Conservation (phyloP, 2,113 vertebrate genomes). For the Otus sunia region DNA sequence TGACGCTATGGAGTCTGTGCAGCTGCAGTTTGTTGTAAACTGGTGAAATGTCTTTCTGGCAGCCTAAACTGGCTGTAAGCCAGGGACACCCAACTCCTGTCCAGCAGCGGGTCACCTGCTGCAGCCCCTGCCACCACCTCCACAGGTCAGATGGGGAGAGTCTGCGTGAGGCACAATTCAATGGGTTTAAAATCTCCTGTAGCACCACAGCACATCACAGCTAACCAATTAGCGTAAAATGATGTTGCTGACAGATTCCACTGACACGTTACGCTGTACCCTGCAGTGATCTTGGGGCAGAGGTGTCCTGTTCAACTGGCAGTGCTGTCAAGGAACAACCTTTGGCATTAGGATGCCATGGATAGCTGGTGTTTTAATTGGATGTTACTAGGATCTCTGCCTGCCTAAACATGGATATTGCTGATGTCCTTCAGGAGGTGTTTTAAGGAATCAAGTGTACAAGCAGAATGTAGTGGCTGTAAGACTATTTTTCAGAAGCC, state of each 20-base stretch:
- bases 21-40: neutral
- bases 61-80: rapidly evolving
- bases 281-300: neutral
- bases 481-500: neutral
- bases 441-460: neutral
- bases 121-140: neutral
- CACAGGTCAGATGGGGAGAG: rapidly evolving
- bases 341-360: neutral
- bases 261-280: rapidly evolving
- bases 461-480: neutral
- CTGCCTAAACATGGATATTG: neutral
- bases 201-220: too few species aligned
- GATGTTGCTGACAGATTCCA: too few species aligned
- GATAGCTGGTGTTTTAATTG: rapidly evolving
- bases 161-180: rapidly evolving
- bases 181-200: neutral
- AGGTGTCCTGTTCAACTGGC: rapidly evolving
- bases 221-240: rapidly evolving
- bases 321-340: neutral
- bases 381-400: neutral
- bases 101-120: neutral
- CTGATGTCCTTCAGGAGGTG: rapidly evolving
- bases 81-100: too few species aligned
- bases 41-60: neutral
- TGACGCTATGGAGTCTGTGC: rapidly evolving